Conservation (phyloP, 2,113 vertebrate species). For the Grus americana region DNA sequence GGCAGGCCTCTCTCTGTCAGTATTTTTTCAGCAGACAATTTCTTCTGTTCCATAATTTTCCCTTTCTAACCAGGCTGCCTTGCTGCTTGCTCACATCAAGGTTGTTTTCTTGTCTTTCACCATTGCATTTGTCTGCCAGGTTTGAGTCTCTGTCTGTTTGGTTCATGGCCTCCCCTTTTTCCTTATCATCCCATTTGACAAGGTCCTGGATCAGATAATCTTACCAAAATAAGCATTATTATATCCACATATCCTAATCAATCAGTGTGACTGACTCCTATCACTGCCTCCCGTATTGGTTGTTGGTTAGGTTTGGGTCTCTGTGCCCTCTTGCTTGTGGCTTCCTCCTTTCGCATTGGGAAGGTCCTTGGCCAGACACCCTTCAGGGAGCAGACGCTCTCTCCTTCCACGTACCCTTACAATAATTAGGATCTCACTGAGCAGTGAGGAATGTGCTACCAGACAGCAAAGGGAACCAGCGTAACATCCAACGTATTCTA, state of each 20-base stretch:
- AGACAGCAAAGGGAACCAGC: neutral
- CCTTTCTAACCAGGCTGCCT: neutral
- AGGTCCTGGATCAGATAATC: neutral
- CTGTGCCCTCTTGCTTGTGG: neutral
- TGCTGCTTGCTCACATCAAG: neutral
- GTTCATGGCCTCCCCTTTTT: neutral
- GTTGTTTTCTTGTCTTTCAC: neutral
- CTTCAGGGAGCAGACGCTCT: neutral
- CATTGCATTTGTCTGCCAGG: neutral
- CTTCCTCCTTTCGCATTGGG: neutral
- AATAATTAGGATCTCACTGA: neutral
- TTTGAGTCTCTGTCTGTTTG: neutral
- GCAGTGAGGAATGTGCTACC: neutral
- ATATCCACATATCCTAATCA: neutral
- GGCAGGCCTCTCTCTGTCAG: neutral
- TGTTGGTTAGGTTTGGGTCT: neutral
- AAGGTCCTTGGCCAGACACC: neutral
- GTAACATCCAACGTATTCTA: neutral
- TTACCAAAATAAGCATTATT: neutral
- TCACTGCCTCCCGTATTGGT: neutral
- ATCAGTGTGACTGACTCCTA: neutral
- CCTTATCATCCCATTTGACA: neutral
- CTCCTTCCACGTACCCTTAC: neutral
- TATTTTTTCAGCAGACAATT: neutral
- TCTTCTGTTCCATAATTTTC: neutral